phyloP scores from a whole-genome alignment of 1,140 invertebrate genomes.

The Leptinotarsa lineolata region DNA sequence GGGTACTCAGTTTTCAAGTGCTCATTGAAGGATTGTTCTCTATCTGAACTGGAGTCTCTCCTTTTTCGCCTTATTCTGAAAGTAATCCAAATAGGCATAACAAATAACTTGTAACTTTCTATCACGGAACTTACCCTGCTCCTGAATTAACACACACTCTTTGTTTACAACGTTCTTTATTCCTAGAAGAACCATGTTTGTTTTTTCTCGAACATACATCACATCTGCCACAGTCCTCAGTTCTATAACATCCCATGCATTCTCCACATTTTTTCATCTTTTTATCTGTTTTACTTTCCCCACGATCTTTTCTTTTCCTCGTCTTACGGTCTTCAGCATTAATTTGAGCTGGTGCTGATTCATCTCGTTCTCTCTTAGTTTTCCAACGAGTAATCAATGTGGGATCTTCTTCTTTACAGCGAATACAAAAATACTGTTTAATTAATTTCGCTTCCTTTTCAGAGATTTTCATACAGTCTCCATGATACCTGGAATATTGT shows the following conservation, averaged over 20 bases:
- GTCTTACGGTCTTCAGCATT: slow-evolving; percentile 59
- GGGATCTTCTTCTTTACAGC: slow-evolving; percentile 82
- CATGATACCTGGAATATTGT: slow-evolving; percentile 74
- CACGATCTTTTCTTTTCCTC: slow-evolving; percentile 57
- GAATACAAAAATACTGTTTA: slow-evolving; percentile 89
- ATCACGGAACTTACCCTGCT: slow-evolving; percentile 42
- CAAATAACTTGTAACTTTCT: too few species aligned
- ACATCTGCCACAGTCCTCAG: slow-evolving; percentile 85
- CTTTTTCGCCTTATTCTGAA: slow-evolving; percentile 47
- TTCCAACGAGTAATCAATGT: slow-evolving; percentile 80
- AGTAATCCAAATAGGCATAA: neutral
- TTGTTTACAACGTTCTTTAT: slow-evolving; percentile 72
- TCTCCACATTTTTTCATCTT: slow-evolving; percentile 73
- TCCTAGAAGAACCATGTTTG: slow-evolving; percentile 74
- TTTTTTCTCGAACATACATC: slow-evolving; percentile 79
- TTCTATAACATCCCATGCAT: slow-evolving; percentile 79
- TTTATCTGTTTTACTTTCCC: slow-evolving; percentile 51
- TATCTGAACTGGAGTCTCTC: slow-evolving; percentile 51
- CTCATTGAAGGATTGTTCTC: slow-evolving; percentile 45
- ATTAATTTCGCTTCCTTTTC: slow-evolving; percentile 91
- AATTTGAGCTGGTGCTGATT: slow-evolving; percentile 34
- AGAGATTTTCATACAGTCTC: slow-evolving; percentile 94
- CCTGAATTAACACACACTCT: slow-evolving; percentile 60
- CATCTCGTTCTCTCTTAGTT: slow-evolving; percentile 62
- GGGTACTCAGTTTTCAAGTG: slow-evolving; percentile 56